Base-by-base conservation (phyloP, 2,888 invertebrate genomes). In the Caenorhabditis doughertyi region DNA sequence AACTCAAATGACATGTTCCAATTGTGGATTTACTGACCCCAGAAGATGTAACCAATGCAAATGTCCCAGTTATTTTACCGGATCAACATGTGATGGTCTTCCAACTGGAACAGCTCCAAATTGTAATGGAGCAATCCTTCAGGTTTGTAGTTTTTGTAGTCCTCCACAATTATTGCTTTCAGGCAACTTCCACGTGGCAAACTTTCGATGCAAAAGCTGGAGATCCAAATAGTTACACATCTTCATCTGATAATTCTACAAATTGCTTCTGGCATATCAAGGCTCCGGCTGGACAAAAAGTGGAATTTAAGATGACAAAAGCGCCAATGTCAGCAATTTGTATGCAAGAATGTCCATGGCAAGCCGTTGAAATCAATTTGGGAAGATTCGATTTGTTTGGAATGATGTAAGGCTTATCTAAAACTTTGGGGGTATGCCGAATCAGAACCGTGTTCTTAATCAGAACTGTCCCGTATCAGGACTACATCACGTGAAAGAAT, bases 231-330 rank as follows among this genome's bases (percentile, higher is more conserved):
- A 80, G 76, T 58, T 85, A 82, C 74, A 68, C 71, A 0, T 47
- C 76, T 18, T 58, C 60, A n/a, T 51, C 42, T 0, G 68, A 73
- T 39, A 79, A 60, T 21, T 53, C 83, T 0, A 64, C 70, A 1
- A 64, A 74, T 27, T 85, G 85, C 42, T 84, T 70, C 42, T 85
- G 85, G 85, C 77, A 80, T 32, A 74, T 85, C 9, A 74, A 85
- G 25, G 79, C 82, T 0, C 62, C 68, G 7, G 42, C 25, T 9
- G 79, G 79, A 39, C 70, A 79, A 23, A 60, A 65, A 44, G 32
- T 83, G 0, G 68, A 73, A 23, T 53, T 82, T 35, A 44, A 64
- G 27, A 25, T 82, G 60, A 68, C 62, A 3, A 27, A 16, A 9
- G 56, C 77, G 2, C 72, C 56, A 32, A 21, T 56, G 68, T 44